Base-by-base conservation (phyloP, 2,888 invertebrate species). In the Lasioglossum marginatum region DNA sequence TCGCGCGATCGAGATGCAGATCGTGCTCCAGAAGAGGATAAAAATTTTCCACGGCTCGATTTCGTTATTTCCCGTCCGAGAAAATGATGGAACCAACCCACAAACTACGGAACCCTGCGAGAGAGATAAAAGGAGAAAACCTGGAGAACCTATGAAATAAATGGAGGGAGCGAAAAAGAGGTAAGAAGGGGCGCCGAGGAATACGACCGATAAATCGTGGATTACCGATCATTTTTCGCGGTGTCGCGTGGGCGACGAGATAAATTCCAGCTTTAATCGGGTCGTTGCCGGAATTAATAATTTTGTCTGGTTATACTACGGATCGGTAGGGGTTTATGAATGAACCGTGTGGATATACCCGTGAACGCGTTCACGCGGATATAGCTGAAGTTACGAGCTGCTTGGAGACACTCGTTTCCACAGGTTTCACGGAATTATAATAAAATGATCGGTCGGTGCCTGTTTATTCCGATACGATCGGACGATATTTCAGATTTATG, bases 181-280 rank as follows among this genome's bases (percentile, higher is more conserved):
- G 57, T 27, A 66, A 74, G 70, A 71, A 71, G 77, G 81, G 45
- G 37, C 34, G 48, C 77, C 37, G 34, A 52, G 37, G 76, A 68
- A 79, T 81, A 87, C 77, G 77, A 81, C 43, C 87, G 85, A 90
- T 90, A 90, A 90, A 90, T 91, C 88, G 88, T 31, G 88, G 90
- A 90, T 90, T 90, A 90, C 91, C 91, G 88, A 90, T 90, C 86
- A 81, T 86, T 85, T 80, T 88, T 82, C 79, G 79, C 60, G 74
- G 80, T 70, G 84, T 86, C 85, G 87, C 89, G 90, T 91, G 91
- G 89, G 89, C 81, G 90, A 48, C 45, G 77, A 70, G 82, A 91
- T 90, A 90, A 91, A 90, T 89, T 90, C 81, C 45, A 57, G 73
- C 83, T 78, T 89, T 90, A 90, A 90, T 90, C 90, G 90, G 74